Conservation (phyloP, 2,797 vertebrate genomes). For the Acanthurus tractus region DNA sequence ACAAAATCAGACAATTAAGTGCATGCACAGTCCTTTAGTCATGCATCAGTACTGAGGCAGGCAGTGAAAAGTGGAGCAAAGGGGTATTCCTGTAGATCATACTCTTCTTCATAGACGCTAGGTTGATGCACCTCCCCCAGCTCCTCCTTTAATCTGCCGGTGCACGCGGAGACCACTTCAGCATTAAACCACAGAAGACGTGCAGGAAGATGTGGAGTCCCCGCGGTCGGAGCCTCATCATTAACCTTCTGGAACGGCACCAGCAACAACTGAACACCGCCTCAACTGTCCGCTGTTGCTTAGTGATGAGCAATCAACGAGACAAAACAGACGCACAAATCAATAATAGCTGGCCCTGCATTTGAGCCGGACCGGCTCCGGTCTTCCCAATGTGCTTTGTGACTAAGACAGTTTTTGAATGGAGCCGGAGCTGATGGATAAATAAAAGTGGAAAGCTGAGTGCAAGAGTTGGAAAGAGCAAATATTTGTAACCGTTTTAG, state of each 20-base stretch:
- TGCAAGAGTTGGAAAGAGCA: constrained; percentile 36
- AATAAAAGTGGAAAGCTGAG: constrained; percentile 21
- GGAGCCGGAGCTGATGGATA: constrained; percentile 14
- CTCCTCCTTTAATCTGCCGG: constrained; percentile 60
- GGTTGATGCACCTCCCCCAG: constrained; percentile 30
- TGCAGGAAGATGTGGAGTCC: constrained; percentile 65
- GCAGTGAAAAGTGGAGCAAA: constrained; percentile 7
- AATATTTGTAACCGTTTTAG: constrained; percentile 34
- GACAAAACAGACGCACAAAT: constrained; percentile 68
- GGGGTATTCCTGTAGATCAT: constrained; percentile 28
- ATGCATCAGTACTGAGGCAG: constrained; percentile 10
- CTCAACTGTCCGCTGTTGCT: constrained; percentile 70
- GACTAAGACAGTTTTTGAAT: constrained; percentile 20
- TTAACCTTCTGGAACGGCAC: constrained; percentile 73
- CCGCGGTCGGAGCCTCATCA: constrained; percentile 70
- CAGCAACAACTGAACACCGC: constrained; percentile 63
- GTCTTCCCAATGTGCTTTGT: background rate
- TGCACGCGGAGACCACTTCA: constrained; percentile 68
- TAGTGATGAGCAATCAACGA: constrained; percentile 64
- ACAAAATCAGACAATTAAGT: constrained; percentile 15
- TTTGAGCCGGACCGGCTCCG: constrained; percentile 8
- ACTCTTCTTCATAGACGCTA: constrained; percentile 37
- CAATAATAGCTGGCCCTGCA: constrained; percentile 22
- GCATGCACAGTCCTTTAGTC: constrained; percentile 9
- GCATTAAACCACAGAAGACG: constrained; percentile 67